phyloP scores from a whole-genome alignment of 2,888 invertebrate species.

The Melipona bicolor region DNA sequence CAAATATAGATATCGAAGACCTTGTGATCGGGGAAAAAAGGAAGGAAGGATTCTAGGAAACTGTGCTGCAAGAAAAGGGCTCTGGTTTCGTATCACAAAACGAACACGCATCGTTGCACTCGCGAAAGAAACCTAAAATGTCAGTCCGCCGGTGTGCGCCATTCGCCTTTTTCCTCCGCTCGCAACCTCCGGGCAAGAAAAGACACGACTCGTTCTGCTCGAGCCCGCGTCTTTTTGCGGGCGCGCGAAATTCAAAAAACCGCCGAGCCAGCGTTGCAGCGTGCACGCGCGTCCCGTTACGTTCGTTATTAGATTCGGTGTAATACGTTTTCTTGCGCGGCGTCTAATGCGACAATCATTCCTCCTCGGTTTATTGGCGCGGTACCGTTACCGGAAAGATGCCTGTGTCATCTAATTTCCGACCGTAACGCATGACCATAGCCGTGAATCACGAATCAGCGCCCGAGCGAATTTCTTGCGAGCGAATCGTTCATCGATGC shows the following conservation, averaged over 20 bases:
- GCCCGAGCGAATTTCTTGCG: conserved; percentile 17
- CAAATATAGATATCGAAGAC: too few species aligned
- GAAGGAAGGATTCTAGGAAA: neutral
- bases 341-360: conserved; percentile 51
- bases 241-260: conserved; percentile 10
- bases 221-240: neutral
- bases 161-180: neutral
- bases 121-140: neutral
- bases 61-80: neutral
- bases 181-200: neutral
- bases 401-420: conserved; percentile 55
- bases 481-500: neutral
- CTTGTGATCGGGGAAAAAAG: too few species aligned
- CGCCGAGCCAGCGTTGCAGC: neutral
- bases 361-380: conserved; percentile 25
- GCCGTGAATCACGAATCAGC: conserved; percentile 32
- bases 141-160: neutral
- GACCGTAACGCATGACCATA: conserved; percentile 45
- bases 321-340: conserved; percentile 49
- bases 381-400: conserved; percentile 48
- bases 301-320: conserved; percentile 50
- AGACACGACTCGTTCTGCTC: neutral
- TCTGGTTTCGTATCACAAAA: neutral
- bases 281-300: conserved; percentile 42
- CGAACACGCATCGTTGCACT: neutral